Evolutionary conservation across 1,140 invertebrate species (phyloP).

Genomic region (Magallana gigas): DNA sequence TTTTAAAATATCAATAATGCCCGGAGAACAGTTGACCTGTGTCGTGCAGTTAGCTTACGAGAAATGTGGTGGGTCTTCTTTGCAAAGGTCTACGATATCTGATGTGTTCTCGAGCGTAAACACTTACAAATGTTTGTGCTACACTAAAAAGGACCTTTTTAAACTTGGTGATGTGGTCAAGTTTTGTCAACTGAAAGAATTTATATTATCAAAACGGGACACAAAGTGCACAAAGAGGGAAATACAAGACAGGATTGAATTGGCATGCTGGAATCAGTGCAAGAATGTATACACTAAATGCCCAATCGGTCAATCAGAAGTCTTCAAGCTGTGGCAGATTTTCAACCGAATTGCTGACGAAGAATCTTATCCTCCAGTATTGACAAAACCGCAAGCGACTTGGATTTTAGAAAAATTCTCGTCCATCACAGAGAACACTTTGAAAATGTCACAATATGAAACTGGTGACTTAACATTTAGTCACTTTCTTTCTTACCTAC

Average conservation of each 20-base stretch:
- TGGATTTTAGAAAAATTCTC: slow-evolving; percentile 52
- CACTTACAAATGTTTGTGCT: neutral
- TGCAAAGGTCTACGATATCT: neutral
- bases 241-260: slow-evolving; percentile 16
- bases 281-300: neutral
- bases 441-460: slow-evolving; percentile 2
- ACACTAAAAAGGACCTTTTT: neutral
- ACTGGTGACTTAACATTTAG: neutral
- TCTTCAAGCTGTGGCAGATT: slow-evolving; percentile 54
- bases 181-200: slow-evolving; percentile 30
- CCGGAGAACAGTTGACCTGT: slow-evolving; percentile 43
- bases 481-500: neutral
- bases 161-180: neutral
- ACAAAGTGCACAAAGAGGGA: neutral
- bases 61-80: neutral
- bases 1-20: slow-evolving; percentile 6
- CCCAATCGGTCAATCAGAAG: neutral
- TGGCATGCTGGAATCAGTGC: slow-evolving; percentile 1
- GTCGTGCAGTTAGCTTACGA: slow-evolving; percentile 13
- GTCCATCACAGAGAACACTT: neutral
- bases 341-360: slow-evolving; percentile 47
- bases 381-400: neutral
- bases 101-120: neutral
- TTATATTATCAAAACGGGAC: slow-evolving; percentile 21
- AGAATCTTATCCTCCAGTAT: slow-evolving; percentile 47